These are phyloP conservation scores for Aphodius sticticus DNA, from an alignment of 2,888 invertebrate genomes.

Conservation along the genomic window DNA sequence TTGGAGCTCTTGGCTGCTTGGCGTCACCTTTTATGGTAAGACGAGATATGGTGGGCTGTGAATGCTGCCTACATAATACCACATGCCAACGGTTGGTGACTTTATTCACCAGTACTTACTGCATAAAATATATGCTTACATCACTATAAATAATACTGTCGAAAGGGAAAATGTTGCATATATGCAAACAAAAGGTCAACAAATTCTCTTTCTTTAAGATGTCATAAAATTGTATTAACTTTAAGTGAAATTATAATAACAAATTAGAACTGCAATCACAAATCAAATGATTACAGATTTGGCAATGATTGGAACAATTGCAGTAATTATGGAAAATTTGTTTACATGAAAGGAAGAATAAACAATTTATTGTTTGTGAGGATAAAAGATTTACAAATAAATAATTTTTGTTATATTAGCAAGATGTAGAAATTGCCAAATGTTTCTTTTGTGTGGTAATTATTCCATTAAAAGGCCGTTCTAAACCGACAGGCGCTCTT, in stretches of 20 bases:
- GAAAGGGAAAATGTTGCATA: neutral
- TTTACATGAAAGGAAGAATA: too few species aligned
- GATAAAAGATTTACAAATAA: neutral
- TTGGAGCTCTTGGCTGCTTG: neutral
- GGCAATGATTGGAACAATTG: too few species aligned
- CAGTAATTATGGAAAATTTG: too few species aligned
- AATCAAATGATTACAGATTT: too few species aligned
- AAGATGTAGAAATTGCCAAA: neutral
- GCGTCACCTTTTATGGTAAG: neutral
- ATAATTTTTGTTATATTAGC: neutral
- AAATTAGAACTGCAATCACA: too few species aligned
- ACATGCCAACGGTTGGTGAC: conserved; percentile 4
- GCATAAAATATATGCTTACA: neutral
- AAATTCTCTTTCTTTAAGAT: neutral
- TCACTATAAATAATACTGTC: neutral
- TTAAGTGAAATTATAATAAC: neutral
- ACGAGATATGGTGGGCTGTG: neutral
- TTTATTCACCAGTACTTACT: neutral
- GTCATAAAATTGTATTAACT: neutral
- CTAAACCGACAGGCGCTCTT: neutral
- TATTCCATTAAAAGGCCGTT: neutral
- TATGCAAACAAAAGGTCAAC: neutral
- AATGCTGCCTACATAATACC: neutral
- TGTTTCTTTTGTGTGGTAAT: neutral
- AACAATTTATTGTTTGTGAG: neutral